Percentiles rank a stretch among this genome's conserved stretches.
Evolutionary conservation across 1,140 invertebrate genomes (phyloP).

Genomic region (Cotesia chilonis): DNA sequence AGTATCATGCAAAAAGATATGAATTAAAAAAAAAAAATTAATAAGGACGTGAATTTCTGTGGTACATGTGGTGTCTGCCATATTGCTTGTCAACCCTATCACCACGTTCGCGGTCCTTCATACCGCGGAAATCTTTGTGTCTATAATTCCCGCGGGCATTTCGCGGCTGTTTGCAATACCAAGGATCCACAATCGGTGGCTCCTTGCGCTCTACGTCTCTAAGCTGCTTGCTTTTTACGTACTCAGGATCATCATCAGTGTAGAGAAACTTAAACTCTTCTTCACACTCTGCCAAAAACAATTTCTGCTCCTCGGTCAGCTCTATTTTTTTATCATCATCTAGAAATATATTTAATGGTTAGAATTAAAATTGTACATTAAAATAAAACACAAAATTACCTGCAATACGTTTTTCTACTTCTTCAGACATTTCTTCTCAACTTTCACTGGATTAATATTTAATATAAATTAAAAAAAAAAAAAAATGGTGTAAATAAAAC

Average conservation of each 20-base stretch:
- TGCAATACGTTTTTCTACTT: background rate
- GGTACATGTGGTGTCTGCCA: constrained; percentile 4
- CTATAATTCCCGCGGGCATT: constrained; percentile 24
- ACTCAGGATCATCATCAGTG: constrained; percentile 66
- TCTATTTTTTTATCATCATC: constrained; percentile 16
- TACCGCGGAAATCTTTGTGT: constrained; percentile 35
- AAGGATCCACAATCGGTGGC: constrained; percentile 68
- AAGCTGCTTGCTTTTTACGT: constrained; percentile 55
- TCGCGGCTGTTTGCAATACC: constrained; percentile 52
- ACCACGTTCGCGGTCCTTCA: constrained; percentile 29
- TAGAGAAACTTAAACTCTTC: constrained; percentile 66
- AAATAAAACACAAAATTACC: background rate
- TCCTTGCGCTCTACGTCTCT: constrained; percentile 44
- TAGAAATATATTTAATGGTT: constrained; percentile 31
- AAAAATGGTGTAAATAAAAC: no score
- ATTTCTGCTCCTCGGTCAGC: constrained; percentile 46
- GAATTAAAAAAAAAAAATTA: background rate
- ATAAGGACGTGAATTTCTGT: constrained; percentile 15
- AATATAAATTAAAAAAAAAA: no score
- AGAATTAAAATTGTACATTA: background rate
- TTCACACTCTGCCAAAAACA: constrained; percentile 67
- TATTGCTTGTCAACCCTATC: constrained; percentile 34
- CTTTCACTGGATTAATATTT: background rate
- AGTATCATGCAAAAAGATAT: background rate
- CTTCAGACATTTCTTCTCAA: background rate